These are phyloP conservation scores for Pedetes capensis DNA, from an alignment of 2,113 vertebrate species.

Conservation along the genomic window DNA sequence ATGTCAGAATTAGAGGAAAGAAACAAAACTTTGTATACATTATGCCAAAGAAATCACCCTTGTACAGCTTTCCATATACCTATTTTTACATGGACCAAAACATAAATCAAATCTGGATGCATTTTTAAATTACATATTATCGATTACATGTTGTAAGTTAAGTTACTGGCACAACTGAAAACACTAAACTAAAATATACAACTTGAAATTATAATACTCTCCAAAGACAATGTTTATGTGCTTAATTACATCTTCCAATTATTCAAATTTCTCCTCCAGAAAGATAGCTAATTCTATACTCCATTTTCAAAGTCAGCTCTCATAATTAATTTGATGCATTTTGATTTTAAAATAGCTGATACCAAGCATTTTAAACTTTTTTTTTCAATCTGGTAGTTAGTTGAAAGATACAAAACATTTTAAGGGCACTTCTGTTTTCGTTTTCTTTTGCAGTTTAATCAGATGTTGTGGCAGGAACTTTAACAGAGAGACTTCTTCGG, in stretches of 20 bases:
- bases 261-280: slow-evolving; percentile 58
- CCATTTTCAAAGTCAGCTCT: slow-evolving; percentile 29
- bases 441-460: slow-evolving; percentile 84
- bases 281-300: slow-evolving; percentile 39
- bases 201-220: slow-evolving; percentile 73
- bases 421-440: slow-evolving; percentile 86
- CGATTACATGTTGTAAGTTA: slow-evolving; percentile 35
- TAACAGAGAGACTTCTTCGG: slow-evolving; percentile 88
- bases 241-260: slow-evolving; percentile 72
- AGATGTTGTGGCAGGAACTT: slow-evolving; percentile 85
- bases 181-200: slow-evolving; percentile 77
- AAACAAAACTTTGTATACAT: background rate
- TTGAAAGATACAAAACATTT: slow-evolving; percentile 76
- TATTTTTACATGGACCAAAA: background rate
- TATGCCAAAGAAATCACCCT: slow-evolving; percentile 1
- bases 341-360: slow-evolving; percentile 63
- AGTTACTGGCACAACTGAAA: slow-evolving; percentile 59
- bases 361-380: slow-evolving; percentile 58
- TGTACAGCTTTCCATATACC: background rate
- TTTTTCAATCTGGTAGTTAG: slow-evolving; percentile 65
- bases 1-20: background rate
- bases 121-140: slow-evolving; percentile 3
- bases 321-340: slow-evolving; percentile 45
- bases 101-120: background rate
- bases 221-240: slow-evolving; percentile 75